A percentile compares a stretch with the other conserved stretches of the same genome.
phyloP scores from a whole-genome alignment of 2,797 vertebrate genomes.

The Orientallactaga sibirica region DNA sequence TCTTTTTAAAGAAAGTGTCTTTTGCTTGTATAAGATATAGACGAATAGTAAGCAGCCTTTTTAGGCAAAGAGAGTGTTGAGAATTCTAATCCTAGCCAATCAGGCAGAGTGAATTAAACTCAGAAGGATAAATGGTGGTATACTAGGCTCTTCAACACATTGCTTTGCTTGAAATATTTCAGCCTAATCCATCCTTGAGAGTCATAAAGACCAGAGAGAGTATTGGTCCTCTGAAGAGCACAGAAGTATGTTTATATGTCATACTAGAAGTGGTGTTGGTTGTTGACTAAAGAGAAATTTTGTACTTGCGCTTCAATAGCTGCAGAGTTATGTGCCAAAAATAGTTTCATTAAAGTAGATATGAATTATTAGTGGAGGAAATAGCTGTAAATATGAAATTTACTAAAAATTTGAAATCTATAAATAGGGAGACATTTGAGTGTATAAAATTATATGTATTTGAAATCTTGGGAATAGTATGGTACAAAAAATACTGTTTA shows the following conservation, averaged over 20 bases:
- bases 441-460: conserved; percentile 46
- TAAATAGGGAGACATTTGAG: conserved; percentile 5
- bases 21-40: conserved; percentile 22
- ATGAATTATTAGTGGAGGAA: background rate
- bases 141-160: background rate
- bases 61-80: conserved; percentile 16
- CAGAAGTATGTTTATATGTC: background rate
- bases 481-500: conserved; percentile 12
- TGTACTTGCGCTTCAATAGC: background rate
- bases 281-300: background rate
- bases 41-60: conserved; percentile 32
- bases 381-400: background rate
- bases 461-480: background rate
- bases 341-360: conserved; percentile 1
- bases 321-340: conserved; percentile 1
- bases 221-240: background rate
- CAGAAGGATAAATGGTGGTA: conserved; percentile 10
- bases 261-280: background rate
- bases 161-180: conserved; percentile 58
- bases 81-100: conserved; percentile 16
- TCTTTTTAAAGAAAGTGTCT: conserved; percentile 54
- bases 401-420: conserved; percentile 43
- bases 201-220: background rate
- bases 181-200: background rate
- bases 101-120: conserved; percentile 43